Evolutionary conservation across 2,888 invertebrate species (phyloP).

Genomic region (Ichneumon xanthorius): DNA sequence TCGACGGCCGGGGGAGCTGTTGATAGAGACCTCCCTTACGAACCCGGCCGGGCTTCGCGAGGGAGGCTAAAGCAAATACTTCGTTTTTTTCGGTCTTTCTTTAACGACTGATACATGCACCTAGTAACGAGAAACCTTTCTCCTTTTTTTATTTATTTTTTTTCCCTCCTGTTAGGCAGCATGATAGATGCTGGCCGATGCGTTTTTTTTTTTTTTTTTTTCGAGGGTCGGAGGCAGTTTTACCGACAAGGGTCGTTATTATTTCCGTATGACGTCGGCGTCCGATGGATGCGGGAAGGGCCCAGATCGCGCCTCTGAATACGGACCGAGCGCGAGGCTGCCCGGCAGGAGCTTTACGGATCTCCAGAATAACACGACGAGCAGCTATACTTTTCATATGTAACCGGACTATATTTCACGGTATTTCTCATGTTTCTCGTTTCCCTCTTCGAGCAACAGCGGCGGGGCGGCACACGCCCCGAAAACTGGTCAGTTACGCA

Average conservation of each 20-base stretch:
- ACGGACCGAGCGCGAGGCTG: not conserved
- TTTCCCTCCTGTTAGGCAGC: constrained; percentile 59
- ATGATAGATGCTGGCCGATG: constrained; percentile 58
- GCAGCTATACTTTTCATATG: constrained; percentile 19
- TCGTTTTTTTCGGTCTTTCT: constrained; percentile 39
- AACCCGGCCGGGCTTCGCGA: constrained; percentile 19
- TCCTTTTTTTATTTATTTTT: constrained; percentile 45
- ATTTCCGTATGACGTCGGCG: constrained; percentile 75
- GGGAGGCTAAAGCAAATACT: constrained; percentile 49
- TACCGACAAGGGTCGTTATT: constrained; percentile 73
- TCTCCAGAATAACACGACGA: not conserved
- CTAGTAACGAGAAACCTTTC: constrained; percentile 30
- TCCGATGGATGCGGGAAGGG: constrained; percentile 63
- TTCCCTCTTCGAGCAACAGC: constrained; percentile 33
- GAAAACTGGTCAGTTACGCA: constrained; percentile 57
- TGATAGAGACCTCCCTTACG: constrained; percentile 35
- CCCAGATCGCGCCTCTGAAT: constrained; percentile 45
- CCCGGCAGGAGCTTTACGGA: constrained; percentile 18
- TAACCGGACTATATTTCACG: constrained; percentile 66
- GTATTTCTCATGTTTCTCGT: constrained; percentile 63
- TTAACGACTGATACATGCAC: constrained; percentile 7
- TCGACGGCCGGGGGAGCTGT: constrained; percentile 32
- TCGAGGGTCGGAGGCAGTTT: no score
- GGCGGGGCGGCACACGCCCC: constrained; percentile 34
- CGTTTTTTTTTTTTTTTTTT: constrained; percentile 45